Percentiles rank a stretch among this genome's conserved stretches.
phyloP scores from a whole-genome alignment of 2,797 vertebrate genomes.

The Gymnoscopelus braueri region DNA sequence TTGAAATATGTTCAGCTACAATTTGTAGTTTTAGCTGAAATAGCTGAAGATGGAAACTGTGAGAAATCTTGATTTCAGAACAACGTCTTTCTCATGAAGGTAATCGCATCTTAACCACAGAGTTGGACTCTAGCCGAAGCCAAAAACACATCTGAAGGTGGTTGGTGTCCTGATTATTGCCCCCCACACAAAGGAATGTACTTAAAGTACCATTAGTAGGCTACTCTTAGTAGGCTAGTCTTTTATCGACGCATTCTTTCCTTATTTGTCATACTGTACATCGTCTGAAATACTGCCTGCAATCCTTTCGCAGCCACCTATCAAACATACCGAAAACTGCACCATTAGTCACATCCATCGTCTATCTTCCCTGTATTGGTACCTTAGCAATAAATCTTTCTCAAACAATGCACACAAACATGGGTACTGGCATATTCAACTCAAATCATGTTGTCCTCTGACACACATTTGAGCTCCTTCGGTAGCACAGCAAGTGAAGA shows the following conservation, averaged over 20 bases:
- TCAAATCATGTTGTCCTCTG: no score
- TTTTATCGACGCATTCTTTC: conserved; percentile 67
- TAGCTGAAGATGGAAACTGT: background rate
- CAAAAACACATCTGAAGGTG: conserved; percentile 48
- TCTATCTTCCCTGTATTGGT: background rate
- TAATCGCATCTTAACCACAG: conserved; percentile 4
- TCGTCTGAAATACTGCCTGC: conserved; percentile 43
- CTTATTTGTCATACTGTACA: conserved; percentile 60
- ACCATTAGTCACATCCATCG: background rate
- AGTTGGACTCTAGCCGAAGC: conserved; percentile 13
- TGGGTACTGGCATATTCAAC: no score
- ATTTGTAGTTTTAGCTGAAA: background rate
- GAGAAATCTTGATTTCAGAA: background rate
- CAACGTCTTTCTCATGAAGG: conserved; percentile 2
- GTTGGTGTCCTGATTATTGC: conserved; percentile 66
- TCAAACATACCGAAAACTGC: no score
- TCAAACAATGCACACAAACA: no score
- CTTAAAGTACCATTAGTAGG: conserved; percentile 58
- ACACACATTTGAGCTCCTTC: no score
- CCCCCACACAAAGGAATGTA: conserved; percentile 57
- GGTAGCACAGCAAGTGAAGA: no score
- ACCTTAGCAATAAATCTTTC: no score
- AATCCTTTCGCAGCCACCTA: conserved; percentile 31
- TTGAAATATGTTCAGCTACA: background rate
- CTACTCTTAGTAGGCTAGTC: conserved; percentile 21